phyloP scores from a whole-genome alignment of 2,797 vertebrate species.

The Pygocentrus nattereri region DNA sequence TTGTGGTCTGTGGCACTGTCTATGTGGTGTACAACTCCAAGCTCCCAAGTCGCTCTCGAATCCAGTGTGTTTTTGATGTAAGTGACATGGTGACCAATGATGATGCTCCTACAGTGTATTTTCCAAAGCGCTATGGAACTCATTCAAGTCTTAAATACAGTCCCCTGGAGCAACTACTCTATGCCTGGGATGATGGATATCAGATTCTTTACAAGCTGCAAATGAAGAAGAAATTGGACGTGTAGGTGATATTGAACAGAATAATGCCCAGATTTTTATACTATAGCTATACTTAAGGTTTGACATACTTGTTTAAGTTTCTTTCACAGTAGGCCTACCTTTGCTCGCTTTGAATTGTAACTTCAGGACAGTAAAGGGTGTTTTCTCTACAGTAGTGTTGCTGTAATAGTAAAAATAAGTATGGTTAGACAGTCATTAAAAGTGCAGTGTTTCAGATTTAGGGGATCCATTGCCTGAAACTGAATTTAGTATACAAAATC shows the following conservation, averaged over 20 bases:
- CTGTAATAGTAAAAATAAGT: not conserved
- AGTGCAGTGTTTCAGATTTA: not conserved
- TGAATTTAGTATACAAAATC: no score
- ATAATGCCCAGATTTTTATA: not conserved
- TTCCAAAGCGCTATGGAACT: conserved; percentile 93
- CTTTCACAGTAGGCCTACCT: not conserved
- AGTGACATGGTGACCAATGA: conserved; percentile 88
- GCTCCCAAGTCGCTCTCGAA: conserved; percentile 89
- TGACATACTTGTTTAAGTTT: not conserved
- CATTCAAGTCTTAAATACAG: conserved; percentile 96
- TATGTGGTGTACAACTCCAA: conserved; percentile 96
- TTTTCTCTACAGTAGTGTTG: not conserved
- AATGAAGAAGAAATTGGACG: conserved; percentile 90
- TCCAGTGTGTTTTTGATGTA: conserved; percentile 95
- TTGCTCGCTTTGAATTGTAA: no score
- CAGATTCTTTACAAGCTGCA: conserved; percentile 96
- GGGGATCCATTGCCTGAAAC: no score
- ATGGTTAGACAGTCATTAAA: no score
- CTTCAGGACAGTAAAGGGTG: no score
- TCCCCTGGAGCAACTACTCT: conserved; percentile 90
- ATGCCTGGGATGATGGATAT: conserved; percentile 98
- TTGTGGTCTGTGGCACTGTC: conserved; percentile 93
- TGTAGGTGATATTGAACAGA: conserved; percentile 60
- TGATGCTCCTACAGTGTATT: conserved; percentile 88
- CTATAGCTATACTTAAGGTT: not conserved